Evolutionary conservation across 2,113 vertebrate species (phyloP).

Genomic region (Bambusicola thoracicus): DNA sequence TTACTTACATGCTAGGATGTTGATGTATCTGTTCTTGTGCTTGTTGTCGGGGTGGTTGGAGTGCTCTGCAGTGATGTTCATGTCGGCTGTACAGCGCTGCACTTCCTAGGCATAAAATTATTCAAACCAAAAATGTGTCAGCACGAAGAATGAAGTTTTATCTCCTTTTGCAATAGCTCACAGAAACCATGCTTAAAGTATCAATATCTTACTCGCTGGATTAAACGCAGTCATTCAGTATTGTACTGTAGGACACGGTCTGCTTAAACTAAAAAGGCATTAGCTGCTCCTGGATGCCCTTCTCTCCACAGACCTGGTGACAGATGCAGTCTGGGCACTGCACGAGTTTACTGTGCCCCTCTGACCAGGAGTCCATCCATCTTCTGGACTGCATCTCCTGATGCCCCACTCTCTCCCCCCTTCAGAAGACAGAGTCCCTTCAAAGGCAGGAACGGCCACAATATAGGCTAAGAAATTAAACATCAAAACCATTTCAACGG

Average conservation of each 20-base stretch:
- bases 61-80: conserved; percentile 99
- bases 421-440: neutral
- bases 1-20: conserved; percentile 97
- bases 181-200: neutral
- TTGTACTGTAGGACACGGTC: neutral
- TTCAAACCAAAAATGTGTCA: neutral
- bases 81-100: conserved; percentile 92
- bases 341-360: neutral
- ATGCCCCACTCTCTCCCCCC: neutral
- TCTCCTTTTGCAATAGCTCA: neutral
- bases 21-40: conserved; percentile 99
- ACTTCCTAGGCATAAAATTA: conserved; percentile 86
- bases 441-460: neutral
- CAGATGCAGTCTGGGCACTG: neutral
- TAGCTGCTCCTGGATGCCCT: neutral
- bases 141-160: neutral
- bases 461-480: neutral
- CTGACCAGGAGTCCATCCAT: neutral
- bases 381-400: neutral
- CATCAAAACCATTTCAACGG: neutral
- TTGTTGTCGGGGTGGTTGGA: conserved; percentile 99
- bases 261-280: neutral
- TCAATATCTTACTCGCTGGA: neutral
- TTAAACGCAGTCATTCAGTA: neutral
- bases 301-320: neutral